Conservation (phyloP, 2,797 vertebrate genomes). For the Limnodromus scolopaceus region DNA sequence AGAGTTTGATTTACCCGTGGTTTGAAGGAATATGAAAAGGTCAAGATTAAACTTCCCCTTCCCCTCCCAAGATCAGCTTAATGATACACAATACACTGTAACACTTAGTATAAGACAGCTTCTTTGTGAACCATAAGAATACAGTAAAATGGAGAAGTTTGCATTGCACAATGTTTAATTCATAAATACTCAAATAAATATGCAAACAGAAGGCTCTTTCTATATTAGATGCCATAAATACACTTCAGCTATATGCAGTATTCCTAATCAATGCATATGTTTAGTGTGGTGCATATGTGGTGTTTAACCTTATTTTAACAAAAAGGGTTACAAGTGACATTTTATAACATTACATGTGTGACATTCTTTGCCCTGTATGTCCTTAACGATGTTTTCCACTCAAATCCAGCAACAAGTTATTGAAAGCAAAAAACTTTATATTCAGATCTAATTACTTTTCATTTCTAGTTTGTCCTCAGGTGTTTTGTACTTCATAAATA, state of each 20-base stretch:
- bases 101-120: not conserved
- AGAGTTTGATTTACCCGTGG: not conserved
- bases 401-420: not conserved
- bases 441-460: not conserved
- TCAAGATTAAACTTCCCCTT: not conserved
- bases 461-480: not conserved
- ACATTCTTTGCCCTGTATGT: not conserved
- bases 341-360: not conserved
- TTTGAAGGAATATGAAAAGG: not conserved
- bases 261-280: not conserved
- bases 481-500: not conserved
- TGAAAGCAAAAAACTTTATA: not conserved
- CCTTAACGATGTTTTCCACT: not conserved
- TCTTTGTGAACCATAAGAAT: not conserved
- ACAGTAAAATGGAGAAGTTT: not conserved
- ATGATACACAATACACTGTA: not conserved
- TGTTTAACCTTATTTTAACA: not conserved
- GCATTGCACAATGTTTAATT: conserved; percentile 5
- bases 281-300: not conserved
- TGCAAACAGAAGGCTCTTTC: not conserved
- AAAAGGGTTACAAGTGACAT: not conserved
- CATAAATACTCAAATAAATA: not conserved
- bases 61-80: not conserved
- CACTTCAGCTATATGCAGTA: not conserved
- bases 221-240: conserved; percentile 2